Base-by-base conservation (phyloP, 2,113 vertebrate genomes). In the Gymnorhina tibicen region DNA sequence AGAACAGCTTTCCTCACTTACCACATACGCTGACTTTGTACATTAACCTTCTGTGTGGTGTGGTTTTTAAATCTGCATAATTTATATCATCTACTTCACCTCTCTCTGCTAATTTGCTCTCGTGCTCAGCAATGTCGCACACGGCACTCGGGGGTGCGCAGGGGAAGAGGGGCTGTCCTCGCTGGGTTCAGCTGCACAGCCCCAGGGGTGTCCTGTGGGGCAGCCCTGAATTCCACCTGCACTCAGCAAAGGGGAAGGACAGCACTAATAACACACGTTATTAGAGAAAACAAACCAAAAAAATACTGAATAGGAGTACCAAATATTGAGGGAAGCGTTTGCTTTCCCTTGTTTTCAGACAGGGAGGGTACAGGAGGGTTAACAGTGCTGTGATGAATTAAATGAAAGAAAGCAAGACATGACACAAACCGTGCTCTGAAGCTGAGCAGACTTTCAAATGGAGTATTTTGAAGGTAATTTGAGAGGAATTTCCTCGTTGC, bases 131-230 rank as follows among this genome's bases (percentile, higher is more conserved):
- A 42, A 16, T 28, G 58, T 72, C 67, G 8, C 41, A 18, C 37
- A 2, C 6, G 3, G 41, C 30, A 16, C 63, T 67, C 59, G 6
- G 0, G 3, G 49, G 49, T 72, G n/a, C 2, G 0, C 2, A 0
- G 59, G 17, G 27, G 33, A 19, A 74, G 14, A 85, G 44, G 3
- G 53, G 73, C 63, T 35, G 3, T 6, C 37, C 5, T 6, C 1
- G 0, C 8, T 0, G 62, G 19, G 47, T 11, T 77, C 75, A 77
- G 60, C 60, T 69, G 26, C 44, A 69, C 3, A 1, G 80, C 53
- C 28, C 64, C 53, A 7, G 30, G 41, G 35, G 2, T 35, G 47
- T 56, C 44, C 75, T 44, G 33, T 16, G 55, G 73, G 52, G 24
- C 41, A 63, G 41, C 55, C 47, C n/a, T 46, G 11, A 37, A 13